Percentiles rank a stretch among this genome's conserved stretches.
Evolutionary conservation across 2,113 vertebrate genomes (phyloP).

Genomic region (Morone saxatilis): DNA sequence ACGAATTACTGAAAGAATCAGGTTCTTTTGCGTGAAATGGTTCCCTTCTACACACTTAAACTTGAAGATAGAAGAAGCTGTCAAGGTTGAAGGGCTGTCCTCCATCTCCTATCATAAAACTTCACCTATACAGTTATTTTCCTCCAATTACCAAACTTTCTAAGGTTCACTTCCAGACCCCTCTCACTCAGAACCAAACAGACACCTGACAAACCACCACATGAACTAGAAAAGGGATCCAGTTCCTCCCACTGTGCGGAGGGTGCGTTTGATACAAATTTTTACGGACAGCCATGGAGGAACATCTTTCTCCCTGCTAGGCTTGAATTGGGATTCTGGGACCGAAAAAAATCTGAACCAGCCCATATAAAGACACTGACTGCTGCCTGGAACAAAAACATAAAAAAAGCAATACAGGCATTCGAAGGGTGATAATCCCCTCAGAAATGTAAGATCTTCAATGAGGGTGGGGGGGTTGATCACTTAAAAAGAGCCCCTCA

Average conservation of each 20-base stretch:
- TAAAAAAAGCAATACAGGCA: background rate
- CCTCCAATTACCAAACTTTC: background rate
- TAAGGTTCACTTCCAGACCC: slow-evolving; percentile 2
- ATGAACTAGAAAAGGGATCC: background rate
- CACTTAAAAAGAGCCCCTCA: background rate
- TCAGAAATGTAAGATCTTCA: slow-evolving; percentile 27
- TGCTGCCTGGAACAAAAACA: slow-evolving; percentile 19
- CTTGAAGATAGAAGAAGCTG: background rate
- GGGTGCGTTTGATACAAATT: slow-evolving; percentile 31
- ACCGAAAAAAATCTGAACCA: background rate
- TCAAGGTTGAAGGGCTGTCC: no score
- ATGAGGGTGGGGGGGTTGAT: background rate
- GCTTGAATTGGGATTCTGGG: slow-evolving; percentile 20
- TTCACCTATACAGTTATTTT: background rate
- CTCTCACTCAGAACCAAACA: background rate
- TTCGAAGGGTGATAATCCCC: slow-evolving; percentile 30
- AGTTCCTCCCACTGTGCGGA: background rate
- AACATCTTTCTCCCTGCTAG: slow-evolving; percentile 24
- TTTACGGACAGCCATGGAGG: slow-evolving; percentile 31
- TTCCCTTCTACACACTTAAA: background rate
- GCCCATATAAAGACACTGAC: slow-evolving; percentile 34
- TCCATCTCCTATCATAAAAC: no score
- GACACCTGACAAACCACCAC: slow-evolving; percentile 17
- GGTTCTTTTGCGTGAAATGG: background rate
- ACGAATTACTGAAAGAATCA: background rate